These are phyloP conservation scores for Toxotes jaculatrix DNA, from an alignment of 2,113 vertebrate genomes.

Conservation along the genomic window DNA sequence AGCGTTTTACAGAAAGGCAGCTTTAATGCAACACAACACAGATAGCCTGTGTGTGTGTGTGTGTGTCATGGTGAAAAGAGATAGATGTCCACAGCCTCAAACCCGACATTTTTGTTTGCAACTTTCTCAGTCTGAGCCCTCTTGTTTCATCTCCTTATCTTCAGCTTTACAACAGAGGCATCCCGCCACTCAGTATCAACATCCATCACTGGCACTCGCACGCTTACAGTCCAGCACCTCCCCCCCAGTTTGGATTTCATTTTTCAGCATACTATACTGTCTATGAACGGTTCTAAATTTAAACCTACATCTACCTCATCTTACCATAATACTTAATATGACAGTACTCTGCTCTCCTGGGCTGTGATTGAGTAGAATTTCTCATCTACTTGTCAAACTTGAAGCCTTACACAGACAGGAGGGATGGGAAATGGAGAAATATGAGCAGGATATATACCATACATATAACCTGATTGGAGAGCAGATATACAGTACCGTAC, in stretches of 20 bases:
- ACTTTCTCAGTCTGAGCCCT: background rate
- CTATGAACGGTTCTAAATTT: constrained; percentile 41
- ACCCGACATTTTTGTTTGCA: constrained; percentile 21
- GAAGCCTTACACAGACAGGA: background rate
- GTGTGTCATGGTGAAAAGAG: constrained; percentile 26
- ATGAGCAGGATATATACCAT: background rate
- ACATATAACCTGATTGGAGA: constrained; percentile 15
- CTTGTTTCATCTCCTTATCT: constrained; percentile 22
- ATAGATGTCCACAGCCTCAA: constrained; percentile 36
- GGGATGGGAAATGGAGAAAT: constrained; percentile 8
- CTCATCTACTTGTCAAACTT: constrained; percentile 47
- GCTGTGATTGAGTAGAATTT: constrained; percentile 27
- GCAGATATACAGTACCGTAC: background rate
- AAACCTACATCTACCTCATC: constrained; percentile 30
- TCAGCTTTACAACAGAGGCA: constrained; percentile 6
- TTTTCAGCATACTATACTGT: background rate
- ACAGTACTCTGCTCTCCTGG: constrained; percentile 37
- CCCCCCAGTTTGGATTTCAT: background rate
- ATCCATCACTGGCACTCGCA: background rate
- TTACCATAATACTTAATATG: constrained; percentile 15
- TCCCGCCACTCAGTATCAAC: constrained; percentile 11
- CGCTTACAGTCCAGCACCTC: background rate
- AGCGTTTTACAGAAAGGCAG: constrained; percentile 66
- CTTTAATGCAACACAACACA: constrained; percentile 68
- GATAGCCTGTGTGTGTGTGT: constrained; percentile 38